Percentiles rank a stretch among this genome's conserved stretches.
These are phyloP conservation scores for Anisognathus igniventris DNA, from an alignment of 2,797 vertebrate species.

Conservation along the genomic window DNA sequence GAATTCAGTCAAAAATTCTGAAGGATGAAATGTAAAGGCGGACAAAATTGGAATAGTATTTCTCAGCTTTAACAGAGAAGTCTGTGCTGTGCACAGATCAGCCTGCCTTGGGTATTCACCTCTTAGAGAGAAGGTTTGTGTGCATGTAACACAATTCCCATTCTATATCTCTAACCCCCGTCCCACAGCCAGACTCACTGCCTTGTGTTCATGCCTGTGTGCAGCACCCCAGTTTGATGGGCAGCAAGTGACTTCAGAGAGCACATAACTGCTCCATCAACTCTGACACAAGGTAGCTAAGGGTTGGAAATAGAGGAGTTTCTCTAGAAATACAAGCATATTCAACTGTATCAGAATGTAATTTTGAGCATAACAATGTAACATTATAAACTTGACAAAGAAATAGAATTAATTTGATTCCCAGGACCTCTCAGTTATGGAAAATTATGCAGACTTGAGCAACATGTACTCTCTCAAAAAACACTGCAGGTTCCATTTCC, in stretches of 20 bases:
- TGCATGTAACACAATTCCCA: neutral
- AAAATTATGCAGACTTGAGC: neutral
- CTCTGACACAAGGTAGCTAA: neutral
- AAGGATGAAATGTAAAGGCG: neutral
- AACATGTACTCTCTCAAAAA: neutral
- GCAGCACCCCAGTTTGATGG: neutral
- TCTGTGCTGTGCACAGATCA: neutral
- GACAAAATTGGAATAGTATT: neutral
- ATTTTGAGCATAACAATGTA: neutral
- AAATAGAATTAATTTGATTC: neutral
- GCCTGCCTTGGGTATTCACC: neutral
- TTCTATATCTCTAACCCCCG: fast-evolving
- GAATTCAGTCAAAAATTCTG: neutral
- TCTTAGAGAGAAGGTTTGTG: neutral
- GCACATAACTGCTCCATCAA: neutral
- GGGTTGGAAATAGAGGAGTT: neutral
- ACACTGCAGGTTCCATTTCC: neutral
- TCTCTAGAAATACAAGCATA: neutral
- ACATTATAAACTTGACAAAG: neutral
- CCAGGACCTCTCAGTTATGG: neutral
- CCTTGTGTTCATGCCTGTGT: neutral
- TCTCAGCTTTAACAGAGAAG: neutral
- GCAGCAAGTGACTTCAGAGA: neutral
- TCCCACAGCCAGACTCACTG: neutral
- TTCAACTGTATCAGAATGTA: neutral